Percentiles rank a stretch among this genome's conserved stretches.
These are phyloP conservation scores for Corythoichthys intestinalis DNA, from an alignment of 2,113 vertebrate species.

Conservation along the genomic window DNA sequence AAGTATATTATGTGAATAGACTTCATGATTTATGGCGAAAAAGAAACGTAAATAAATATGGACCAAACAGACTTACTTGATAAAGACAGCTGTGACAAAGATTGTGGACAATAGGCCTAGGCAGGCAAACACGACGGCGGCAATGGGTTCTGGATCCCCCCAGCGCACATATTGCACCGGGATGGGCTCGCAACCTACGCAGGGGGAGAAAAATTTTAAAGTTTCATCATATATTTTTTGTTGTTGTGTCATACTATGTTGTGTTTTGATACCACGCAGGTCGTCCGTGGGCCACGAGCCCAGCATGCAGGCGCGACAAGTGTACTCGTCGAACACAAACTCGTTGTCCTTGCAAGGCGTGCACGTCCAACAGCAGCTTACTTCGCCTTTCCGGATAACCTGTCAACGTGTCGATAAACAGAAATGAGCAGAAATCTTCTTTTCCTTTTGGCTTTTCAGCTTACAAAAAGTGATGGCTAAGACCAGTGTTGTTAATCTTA, in stretches of 20 bases:
- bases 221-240: background rate
- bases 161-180: conserved; percentile 93
- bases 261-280: conserved; percentile 81
- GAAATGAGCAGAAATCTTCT: too few relatives aligned
- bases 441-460: too few relatives aligned
- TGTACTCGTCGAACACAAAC: conserved; percentile 94
- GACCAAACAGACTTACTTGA: conserved; percentile 64
- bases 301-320: conserved; percentile 87
- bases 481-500: too few relatives aligned
- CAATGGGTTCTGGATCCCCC: conserved; percentile 96
- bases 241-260: background rate
- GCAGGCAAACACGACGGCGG: conserved; percentile 93
- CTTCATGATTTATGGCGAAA: background rate
- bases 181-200: conserved; percentile 88
- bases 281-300: conserved; percentile 92
- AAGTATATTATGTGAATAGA: too few relatives aligned
- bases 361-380: conserved; percentile 98
- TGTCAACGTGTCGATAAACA: conserved; percentile 41
- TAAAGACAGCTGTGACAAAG: conserved; percentile 91
- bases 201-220: background rate
- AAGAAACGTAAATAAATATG: background rate
- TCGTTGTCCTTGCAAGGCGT: conserved; percentile 97
- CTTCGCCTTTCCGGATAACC: conserved; percentile 99
- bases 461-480: too few relatives aligned
- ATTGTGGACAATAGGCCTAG: conserved; percentile 89